phyloP scores from a whole-genome alignment of 2,888 invertebrate species.

The Priocnemis perturbator region DNA sequence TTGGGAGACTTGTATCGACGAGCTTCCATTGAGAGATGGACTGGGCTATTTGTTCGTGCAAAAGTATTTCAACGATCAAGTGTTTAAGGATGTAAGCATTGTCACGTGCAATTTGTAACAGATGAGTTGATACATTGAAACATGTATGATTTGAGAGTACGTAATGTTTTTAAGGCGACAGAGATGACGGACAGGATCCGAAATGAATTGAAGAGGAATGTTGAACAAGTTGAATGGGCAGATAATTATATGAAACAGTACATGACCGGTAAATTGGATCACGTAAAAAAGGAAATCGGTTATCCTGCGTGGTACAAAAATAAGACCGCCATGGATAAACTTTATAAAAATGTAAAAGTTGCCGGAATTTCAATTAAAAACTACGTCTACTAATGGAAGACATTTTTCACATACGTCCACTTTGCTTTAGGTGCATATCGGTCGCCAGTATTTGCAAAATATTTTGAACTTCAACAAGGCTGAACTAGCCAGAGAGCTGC shows the following conservation, averaged over 20 bases:
- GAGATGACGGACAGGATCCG: constrained; percentile 38
- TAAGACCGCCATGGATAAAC: constrained; percentile 26
- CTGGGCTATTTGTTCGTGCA: background rate
- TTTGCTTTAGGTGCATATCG: constrained; percentile 35
- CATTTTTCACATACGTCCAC: no score
- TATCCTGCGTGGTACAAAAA: constrained; percentile 52
- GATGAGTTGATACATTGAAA: background rate
- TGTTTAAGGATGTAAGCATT: no score
- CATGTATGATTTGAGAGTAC: no score
- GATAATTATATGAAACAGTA: constrained; percentile 22
- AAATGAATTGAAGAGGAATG: constrained; percentile 30
- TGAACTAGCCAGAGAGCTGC: background rate
- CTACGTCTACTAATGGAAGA: no score
- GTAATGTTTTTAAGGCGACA: constrained; percentile 24
- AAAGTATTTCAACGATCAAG: background rate
- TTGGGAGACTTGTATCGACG: no score
- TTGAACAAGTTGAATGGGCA: constrained; percentile 44
- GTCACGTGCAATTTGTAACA: background rate
- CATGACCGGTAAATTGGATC: constrained; percentile 37
- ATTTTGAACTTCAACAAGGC: constrained; percentile 35
- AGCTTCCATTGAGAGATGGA: no score
- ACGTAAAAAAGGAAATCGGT: constrained; percentile 34
- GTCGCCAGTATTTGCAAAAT: constrained; percentile 45
- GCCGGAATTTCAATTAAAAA: no score
- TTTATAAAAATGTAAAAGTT: constrained; percentile 42